Percentiles rank a stretch among this genome's conserved stretches.
These are phyloP conservation scores for Sphyrna mokarran DNA, from an alignment of 2,113 vertebrate species.

Conservation along the genomic window DNA sequence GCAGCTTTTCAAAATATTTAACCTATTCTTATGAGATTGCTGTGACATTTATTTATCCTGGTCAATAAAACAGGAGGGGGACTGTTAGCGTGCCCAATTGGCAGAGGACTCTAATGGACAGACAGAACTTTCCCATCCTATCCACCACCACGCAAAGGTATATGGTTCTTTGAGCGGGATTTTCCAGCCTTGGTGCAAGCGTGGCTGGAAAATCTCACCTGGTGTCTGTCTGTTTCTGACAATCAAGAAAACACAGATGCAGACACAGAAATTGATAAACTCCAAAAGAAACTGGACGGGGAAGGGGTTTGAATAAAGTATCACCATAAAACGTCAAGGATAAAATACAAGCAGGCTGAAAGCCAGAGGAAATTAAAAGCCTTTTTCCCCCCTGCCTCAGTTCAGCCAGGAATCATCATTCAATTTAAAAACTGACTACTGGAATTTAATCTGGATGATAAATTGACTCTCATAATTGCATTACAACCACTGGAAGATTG, in stretches of 20 bases:
- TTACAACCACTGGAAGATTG: not conserved
- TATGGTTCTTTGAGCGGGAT: no score
- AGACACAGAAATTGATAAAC: not conserved
- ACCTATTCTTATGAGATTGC: not conserved
- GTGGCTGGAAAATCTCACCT: no score
- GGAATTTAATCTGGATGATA: not conserved
- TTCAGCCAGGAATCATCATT: not conserved
- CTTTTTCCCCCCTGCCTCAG: no score
- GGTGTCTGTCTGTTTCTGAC: not conserved
- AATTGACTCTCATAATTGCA: conserved; percentile 19
- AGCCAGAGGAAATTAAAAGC: not conserved
- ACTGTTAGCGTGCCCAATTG: not conserved
- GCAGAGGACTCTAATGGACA: no score
- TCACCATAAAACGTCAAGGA: not conserved
- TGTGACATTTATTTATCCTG: not conserved
- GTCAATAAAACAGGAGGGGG: not conserved
- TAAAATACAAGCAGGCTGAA: not conserved
- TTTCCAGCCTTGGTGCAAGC: no score
- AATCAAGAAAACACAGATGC: not conserved
- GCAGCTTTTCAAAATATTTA: not conserved
- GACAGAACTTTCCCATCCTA: no score
- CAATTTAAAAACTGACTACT: not conserved
- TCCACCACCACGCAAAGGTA: no score
- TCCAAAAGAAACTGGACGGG: not conserved
- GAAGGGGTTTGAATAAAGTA: not conserved